phyloP scores from a whole-genome alignment of 2,797 vertebrate genomes.

The Phrynocephalus forsythii region DNA sequence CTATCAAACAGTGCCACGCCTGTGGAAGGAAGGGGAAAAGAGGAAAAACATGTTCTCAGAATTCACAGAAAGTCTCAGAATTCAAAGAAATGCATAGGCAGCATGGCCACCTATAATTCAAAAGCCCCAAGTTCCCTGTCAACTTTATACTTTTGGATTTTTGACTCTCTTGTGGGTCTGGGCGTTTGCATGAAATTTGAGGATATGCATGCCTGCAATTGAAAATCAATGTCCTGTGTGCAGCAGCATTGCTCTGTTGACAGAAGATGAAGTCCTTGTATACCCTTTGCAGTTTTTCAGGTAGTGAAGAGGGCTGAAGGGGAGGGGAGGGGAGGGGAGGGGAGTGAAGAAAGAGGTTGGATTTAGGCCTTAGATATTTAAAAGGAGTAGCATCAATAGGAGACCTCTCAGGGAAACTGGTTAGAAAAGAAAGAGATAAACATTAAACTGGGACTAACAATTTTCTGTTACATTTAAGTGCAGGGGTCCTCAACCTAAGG shows the following conservation, averaged over 20 bases:
- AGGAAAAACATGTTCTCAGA: not conserved
- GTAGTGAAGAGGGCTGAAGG: not conserved
- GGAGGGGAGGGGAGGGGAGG: not conserved
- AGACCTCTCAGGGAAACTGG: not conserved
- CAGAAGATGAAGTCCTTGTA: not conserved
- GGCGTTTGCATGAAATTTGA: not conserved
- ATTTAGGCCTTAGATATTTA: not conserved
- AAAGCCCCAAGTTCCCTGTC: not conserved
- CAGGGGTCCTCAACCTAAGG: too few species aligned
- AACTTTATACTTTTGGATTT: not conserved
- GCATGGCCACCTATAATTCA: too few species aligned
- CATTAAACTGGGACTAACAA: not conserved
- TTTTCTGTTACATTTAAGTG: not conserved
- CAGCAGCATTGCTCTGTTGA: not conserved
- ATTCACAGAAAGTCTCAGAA: too few species aligned
- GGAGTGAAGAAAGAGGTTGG: not conserved
- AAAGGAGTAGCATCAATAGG: not conserved
- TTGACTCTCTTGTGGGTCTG: rapidly evolving
- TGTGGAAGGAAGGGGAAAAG: not conserved
- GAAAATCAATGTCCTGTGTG: not conserved
- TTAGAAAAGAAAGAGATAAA: not conserved
- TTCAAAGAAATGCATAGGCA: too few species aligned
- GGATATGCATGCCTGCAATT: not conserved
- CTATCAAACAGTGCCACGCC: not conserved
- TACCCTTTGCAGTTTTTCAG: not conserved